Percentiles rank a stretch among this genome's conserved stretches.
Conservation (phyloP, 1,140 invertebrate species). For the Drosophila paulistorum region DNA sequence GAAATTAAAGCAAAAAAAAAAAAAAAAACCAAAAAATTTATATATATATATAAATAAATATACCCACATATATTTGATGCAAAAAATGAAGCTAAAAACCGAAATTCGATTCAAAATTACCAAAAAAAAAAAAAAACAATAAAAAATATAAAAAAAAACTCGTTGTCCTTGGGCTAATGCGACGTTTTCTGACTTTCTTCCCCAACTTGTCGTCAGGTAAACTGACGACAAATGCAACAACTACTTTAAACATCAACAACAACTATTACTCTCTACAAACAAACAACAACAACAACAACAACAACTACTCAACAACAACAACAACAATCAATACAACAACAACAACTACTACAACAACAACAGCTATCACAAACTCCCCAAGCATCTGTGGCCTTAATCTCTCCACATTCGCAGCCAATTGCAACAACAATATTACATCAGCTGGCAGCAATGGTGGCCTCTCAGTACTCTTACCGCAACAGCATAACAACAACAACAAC, state of each 20-base stretch:
- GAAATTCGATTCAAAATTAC: constrained; percentile 39
- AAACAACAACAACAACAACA: constrained; percentile 62
- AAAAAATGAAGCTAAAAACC: constrained; percentile 72
- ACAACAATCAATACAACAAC: constrained; percentile 24
- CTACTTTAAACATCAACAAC: constrained; percentile 61
- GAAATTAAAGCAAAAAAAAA: constrained; percentile 24
- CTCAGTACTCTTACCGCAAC: constrained; percentile 31
- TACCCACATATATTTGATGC: constrained; percentile 68
- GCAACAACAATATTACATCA: constrained; percentile 41
- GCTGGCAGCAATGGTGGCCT: constrained; percentile 43
- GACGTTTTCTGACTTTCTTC: constrained; percentile 83
- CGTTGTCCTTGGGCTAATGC: constrained; percentile 83
- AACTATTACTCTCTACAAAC: constrained; percentile 60
- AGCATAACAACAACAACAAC: constrained; percentile 8
- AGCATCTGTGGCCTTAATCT: constrained; percentile 81
- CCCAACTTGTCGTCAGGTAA: constrained; percentile 83
- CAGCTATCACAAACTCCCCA: constrained; percentile 74
- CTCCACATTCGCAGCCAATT: constrained; percentile 75
- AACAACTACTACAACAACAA: constrained; percentile 46
- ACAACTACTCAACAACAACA: constrained; percentile 37
- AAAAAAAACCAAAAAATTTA: constrained; percentile 27
- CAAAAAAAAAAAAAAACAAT: constrained; percentile 39
- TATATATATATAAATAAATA: constrained; percentile 20
- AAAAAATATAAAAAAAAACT: constrained; percentile 52
- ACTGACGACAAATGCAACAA: constrained; percentile 82